Base-by-base conservation (phyloP, 2,888 invertebrate species). In the Ptychoptera contaminata region DNA sequence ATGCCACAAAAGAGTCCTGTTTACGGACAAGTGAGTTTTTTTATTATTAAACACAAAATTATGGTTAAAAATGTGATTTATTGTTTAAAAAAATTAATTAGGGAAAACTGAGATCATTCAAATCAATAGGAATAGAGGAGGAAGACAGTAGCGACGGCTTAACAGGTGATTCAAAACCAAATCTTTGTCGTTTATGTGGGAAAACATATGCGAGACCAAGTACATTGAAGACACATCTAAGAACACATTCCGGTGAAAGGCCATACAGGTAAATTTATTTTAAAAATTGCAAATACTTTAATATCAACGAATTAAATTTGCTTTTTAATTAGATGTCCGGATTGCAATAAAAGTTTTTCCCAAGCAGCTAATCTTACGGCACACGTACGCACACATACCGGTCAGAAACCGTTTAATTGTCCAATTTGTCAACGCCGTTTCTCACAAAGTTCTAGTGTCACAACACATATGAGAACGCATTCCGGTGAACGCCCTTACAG, bases 401-500 rank as follows among this genome's bases (percentile, higher is more conserved):
- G 97, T 1, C 97, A 98, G 68, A 98, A 98, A 61, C 97, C 98
- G 37, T 98, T 97, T 62, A 79, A 85, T 54, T 98, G 98, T 72
- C 90, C 91, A 16, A 90, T 97, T 53, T 98, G 98, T 67, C 91
- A 93, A 61, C 76, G 97, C 48, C 77, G 92, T 55, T 98, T 98
- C 67, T 94, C 94, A 47, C 97, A 98, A 62, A 93, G 93, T 56
- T 82, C 82, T 43, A 79, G 79, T 49, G 93, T 98, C 44, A 98
- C 97, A 46, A 97, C 97, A 52, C 98, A 98, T 72, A 94, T 96
- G 92, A 76, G 97, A 60, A 98, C 97, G n/a, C 97, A 98, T 68
- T 92, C 92, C n/a, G 97, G 96, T n/a, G 96, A 97, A 63, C 74
- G 94, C 46, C 97, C 97, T 0, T 96, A 97, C 65, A 76, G 79